Percentiles rank a stretch among this genome's conserved stretches.
phyloP scores from a whole-genome alignment of 2,797 vertebrate species.

The Chiroxiphia lanceolata region DNA sequence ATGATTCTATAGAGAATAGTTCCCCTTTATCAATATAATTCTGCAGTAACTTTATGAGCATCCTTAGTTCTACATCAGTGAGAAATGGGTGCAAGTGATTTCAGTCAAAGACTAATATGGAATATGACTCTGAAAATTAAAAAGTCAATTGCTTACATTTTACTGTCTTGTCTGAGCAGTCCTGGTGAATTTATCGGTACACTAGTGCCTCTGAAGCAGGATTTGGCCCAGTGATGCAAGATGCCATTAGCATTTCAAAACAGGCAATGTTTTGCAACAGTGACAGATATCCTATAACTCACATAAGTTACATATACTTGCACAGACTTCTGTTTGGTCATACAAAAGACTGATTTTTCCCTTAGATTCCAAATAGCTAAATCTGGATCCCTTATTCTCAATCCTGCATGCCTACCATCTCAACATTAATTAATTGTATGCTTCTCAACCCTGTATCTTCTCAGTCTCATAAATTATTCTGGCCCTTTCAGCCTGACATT shows the following conservation, averaged over 20 bases:
- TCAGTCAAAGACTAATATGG: background rate
- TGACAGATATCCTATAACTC: slow-evolving; percentile 10
- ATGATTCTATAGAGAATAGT: background rate
- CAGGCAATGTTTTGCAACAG: slow-evolving; percentile 27
- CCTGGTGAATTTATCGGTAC: background rate
- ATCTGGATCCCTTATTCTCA: background rate
- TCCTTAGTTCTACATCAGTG: background rate
- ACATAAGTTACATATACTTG: background rate
- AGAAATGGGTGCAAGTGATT: background rate
- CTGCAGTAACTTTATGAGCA: background rate
- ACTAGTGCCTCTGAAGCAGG: background rate
- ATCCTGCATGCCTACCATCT: background rate
- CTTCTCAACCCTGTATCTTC: background rate
- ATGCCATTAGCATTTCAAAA: slow-evolving; percentile 54
- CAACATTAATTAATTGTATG: slow-evolving; percentile 1
- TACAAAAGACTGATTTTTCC: background rate
- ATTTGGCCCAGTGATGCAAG: slow-evolving; percentile 38
- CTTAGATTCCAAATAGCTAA: background rate
- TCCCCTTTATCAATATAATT: background rate
- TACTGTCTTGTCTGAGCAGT: background rate
- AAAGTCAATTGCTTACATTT: background rate
- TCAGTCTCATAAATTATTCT: slow-evolving; percentile 19
- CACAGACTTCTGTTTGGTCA: background rate
- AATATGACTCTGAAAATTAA: slow-evolving; percentile 3
- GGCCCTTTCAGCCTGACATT: slow-evolving; percentile 15